phyloP scores from a whole-genome alignment of 2,797 vertebrate species.

The Falco naumanni region DNA sequence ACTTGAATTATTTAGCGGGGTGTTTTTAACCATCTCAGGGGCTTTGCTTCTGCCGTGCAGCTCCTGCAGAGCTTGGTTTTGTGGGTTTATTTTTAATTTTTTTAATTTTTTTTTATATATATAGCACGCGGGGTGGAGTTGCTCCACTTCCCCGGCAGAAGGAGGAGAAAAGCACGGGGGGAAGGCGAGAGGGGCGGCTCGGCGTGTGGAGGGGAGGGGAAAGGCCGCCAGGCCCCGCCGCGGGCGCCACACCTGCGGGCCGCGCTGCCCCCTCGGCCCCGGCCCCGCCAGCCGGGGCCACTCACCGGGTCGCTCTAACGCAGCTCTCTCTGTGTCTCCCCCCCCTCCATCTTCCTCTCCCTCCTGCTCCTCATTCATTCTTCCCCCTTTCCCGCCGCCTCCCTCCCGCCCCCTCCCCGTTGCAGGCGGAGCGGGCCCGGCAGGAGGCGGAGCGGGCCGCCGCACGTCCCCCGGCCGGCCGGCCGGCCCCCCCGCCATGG shows the following conservation, averaged over 20 bases:
- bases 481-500: constrained; percentile 85
- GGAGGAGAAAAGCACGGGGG: not conserved
- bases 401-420: constrained; percentile 26
- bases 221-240: not conserved
- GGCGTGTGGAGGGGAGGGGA: not conserved
- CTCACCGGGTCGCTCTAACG: not conserved
- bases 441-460: constrained; percentile 49
- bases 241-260: constrained; percentile 21
- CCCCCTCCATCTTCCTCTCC: constrained; percentile 3
- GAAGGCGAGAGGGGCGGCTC: not conserved
- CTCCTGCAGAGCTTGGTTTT: not conserved
- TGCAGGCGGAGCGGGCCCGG: constrained; percentile 60
- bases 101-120: not conserved
- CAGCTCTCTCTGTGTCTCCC: not conserved
- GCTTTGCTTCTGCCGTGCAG: not conserved
- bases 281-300: not conserved
- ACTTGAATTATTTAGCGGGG: constrained; percentile 26
- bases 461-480: constrained; percentile 72
- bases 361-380: not conserved
- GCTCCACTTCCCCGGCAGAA: constrained; percentile 3
- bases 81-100: not conserved
- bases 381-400: not conserved
- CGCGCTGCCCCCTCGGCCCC: not conserved
- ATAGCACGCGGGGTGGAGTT: not conserved
- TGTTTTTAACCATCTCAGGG: constrained; percentile 12